phyloP scores from a whole-genome alignment of 2,888 invertebrate genomes.

The Acrobasis consociella region DNA sequence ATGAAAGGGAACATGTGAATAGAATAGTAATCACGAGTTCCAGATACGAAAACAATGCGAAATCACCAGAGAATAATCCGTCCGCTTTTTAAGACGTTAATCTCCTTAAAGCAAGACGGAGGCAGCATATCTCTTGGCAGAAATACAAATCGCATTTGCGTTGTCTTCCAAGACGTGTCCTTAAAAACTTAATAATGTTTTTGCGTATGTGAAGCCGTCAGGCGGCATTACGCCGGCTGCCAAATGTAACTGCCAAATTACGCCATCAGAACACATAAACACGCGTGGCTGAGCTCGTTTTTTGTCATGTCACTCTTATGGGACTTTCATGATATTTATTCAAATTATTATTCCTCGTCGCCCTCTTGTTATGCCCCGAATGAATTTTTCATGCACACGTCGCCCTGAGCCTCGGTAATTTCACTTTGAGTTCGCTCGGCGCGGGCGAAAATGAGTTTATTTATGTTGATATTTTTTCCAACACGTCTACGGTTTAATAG shows the following conservation, averaged over 20 bases:
- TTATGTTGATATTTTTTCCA: slow-evolving; percentile 61
- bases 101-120: slow-evolving; percentile 30
- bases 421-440: slow-evolving; percentile 75
- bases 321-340: slow-evolving; percentile 74
- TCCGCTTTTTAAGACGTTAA: slow-evolving; percentile 32
- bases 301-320: slow-evolving; percentile 73
- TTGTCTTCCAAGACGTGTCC: slow-evolving; percentile 43
- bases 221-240: slow-evolving; percentile 56
- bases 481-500: slow-evolving; percentile 54
- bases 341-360: slow-evolving; percentile 77
- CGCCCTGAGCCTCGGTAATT: slow-evolving; percentile 73
- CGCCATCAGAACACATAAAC: slow-evolving; percentile 73
- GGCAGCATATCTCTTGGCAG: slow-evolving; percentile 39
- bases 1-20: slow-evolving; percentile 69
- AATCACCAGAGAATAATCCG: slow-evolving; percentile 41
- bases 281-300: slow-evolving; percentile 69
- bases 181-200: slow-evolving; percentile 74
- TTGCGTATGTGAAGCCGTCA: slow-evolving; percentile 63
- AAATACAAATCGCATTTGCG: slow-evolving; percentile 51
- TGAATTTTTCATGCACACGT: slow-evolving; percentile 81
- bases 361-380: slow-evolving; percentile 76
- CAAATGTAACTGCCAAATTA: slow-evolving; percentile 70
- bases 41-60: slow-evolving; percentile 55
- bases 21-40: slow-evolving; percentile 64
- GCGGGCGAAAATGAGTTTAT: slow-evolving; percentile 71